A percentile compares a stretch with the other conserved stretches of the same genome.
These are phyloP conservation scores for Eidolon dupreanum DNA, from an alignment of 2,797 vertebrate species.

Conservation along the genomic window DNA sequence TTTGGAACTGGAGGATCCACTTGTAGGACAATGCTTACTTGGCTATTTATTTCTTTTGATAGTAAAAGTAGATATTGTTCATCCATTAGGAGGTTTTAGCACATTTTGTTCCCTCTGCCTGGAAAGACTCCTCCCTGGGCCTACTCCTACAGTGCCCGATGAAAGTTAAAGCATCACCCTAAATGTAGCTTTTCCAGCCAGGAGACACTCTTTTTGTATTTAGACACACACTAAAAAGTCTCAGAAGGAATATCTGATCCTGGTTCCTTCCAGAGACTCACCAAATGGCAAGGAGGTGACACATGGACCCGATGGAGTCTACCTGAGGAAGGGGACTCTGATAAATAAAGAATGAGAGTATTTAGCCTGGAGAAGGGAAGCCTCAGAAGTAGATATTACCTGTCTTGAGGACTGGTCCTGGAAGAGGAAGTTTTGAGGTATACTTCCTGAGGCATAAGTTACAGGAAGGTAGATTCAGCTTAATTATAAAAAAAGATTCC, in stretches of 20 bases:
- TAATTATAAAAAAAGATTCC: not conserved
- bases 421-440: not conserved
- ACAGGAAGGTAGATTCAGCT: not conserved
- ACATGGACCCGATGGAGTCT: not conserved
- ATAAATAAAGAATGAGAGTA: not conserved
- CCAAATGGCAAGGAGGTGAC: not conserved
- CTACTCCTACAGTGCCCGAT: not conserved
- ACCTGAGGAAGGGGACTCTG: not conserved
- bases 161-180: not conserved
- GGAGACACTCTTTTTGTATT: not conserved
- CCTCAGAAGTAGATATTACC: not conserved
- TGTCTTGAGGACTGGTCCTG: not conserved
- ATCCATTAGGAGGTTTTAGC: not conserved
- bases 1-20: not conserved
- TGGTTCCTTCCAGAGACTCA: not conserved
- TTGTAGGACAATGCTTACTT: not conserved
- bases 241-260: not conserved
- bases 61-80: not conserved
- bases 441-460: not conserved
- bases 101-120: not conserved
- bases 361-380: not conserved
- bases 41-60: not conserved
- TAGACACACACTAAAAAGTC: not conserved
- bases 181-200: not conserved
- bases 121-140: not conserved